Conservation (phyloP, 2,113 vertebrate species). For the Notarius quadriscutis region DNA sequence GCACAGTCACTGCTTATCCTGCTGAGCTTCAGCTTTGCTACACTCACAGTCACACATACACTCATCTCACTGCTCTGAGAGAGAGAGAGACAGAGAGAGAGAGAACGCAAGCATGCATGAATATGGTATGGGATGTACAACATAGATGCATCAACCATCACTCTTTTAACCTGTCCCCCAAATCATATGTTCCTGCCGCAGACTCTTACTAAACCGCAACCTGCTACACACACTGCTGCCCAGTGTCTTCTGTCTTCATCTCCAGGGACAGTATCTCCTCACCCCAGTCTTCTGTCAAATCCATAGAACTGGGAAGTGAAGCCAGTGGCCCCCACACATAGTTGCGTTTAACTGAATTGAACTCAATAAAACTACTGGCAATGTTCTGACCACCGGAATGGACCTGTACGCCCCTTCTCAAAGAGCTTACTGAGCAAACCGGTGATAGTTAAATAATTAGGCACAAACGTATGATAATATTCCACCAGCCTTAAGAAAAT, state of each 20-base stretch:
- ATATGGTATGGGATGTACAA: background rate
- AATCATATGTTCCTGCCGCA: background rate
- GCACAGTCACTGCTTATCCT: background rate
- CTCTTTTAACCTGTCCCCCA: background rate
- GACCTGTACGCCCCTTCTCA: background rate
- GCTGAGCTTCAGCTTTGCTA: background rate
- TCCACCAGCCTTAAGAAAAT: background rate
- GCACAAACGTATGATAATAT: background rate
- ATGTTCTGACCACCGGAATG: background rate
- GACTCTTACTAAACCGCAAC: background rate
- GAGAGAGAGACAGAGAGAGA: background rate
- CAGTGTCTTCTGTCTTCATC: background rate
- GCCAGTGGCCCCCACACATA: background rate
- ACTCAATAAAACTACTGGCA: background rate
- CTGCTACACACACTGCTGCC: background rate
- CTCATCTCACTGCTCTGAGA: background rate
- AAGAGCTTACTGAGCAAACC: background rate
- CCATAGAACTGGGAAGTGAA: background rate
- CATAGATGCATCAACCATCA: background rate
- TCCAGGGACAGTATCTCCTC: background rate
- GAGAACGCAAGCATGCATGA: background rate
- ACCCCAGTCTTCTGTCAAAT: background rate
- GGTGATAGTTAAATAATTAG: background rate
- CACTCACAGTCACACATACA: background rate
- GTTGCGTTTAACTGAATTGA: background rate